These are phyloP conservation scores for Condylura cristata DNA, from an alignment of 2,113 vertebrate genomes.

Conservation along the genomic window DNA sequence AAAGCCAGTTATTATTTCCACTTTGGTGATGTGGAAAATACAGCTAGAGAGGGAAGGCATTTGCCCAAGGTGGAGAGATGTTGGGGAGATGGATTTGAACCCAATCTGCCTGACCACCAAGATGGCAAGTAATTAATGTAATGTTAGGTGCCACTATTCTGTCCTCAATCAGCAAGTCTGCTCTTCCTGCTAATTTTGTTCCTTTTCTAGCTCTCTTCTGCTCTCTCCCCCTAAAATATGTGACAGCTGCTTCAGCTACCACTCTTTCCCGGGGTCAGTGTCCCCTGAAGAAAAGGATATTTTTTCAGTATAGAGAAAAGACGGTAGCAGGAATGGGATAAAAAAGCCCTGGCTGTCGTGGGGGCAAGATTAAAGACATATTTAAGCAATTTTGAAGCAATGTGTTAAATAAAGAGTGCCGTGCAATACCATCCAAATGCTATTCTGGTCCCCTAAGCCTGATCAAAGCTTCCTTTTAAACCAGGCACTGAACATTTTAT, in stretches of 20 bases:
- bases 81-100: not conserved
- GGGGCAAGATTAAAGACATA: not conserved
- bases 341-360: not conserved
- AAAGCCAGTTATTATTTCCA: not conserved
- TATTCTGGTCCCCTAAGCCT: constrained; percentile 59
- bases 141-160: not conserved
- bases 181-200: not conserved
- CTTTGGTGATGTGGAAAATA: not conserved
- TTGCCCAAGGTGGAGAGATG: not conserved
- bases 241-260: not conserved
- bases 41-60: not conserved
- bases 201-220: not conserved
- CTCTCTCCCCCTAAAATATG: not conserved
- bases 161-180: not conserved
- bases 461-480: constrained; percentile 72
- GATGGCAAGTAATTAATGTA: no score
- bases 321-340: not conserved
- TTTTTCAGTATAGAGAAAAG: not conserved
- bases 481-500: constrained; percentile 68
- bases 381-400: constrained; percentile 9
- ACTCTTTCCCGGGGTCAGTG: not conserved
- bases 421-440: constrained; percentile 36
- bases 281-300: not conserved
- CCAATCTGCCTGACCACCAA: not conserved
- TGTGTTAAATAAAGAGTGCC: constrained; percentile 44